These are phyloP conservation scores for Bembecia ichneumoniformis DNA, from an alignment of 2,888 invertebrate genomes.

Conservation along the genomic window DNA sequence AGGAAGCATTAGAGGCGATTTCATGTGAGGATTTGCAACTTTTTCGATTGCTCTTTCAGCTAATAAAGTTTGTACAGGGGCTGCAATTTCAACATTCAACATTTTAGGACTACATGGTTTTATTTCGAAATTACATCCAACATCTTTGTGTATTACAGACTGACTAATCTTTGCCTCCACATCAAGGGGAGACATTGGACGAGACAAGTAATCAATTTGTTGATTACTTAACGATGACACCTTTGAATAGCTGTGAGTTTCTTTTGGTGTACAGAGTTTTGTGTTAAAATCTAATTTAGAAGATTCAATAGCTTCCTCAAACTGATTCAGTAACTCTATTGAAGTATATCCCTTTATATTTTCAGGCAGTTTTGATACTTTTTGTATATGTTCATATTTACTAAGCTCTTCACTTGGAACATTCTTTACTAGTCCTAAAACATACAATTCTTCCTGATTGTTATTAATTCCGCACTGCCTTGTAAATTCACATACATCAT, in stretches of 20 bases:
- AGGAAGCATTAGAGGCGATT: constrained; percentile 27
- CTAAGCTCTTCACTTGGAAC: constrained; percentile 60
- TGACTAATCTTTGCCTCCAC: constrained; percentile 70
- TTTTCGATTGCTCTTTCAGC: constrained; percentile 58
- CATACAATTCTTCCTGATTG: constrained; percentile 60
- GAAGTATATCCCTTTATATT: constrained; percentile 66
- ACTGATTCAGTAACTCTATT: constrained; percentile 59
- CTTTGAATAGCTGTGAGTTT: constrained; percentile 24
- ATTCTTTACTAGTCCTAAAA: constrained; percentile 53
- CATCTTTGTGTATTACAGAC: constrained; percentile 68
- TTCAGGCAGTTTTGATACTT: constrained; percentile 64
- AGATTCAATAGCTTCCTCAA: constrained; percentile 62
- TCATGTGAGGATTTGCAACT: constrained; percentile 47
- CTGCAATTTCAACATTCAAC: constrained; percentile 56
- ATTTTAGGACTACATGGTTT: constrained; percentile 67
- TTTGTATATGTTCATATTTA: constrained; percentile 68
- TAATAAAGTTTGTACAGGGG: constrained; percentile 48
- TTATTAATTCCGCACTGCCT: constrained; percentile 28
- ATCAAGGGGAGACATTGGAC: constrained; percentile 60
- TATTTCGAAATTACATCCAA: constrained; percentile 69
- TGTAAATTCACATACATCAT: constrained; percentile 17
- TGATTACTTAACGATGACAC: constrained; percentile 17
- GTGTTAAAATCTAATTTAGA: constrained; percentile 33
- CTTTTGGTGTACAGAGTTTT: constrained; percentile 23
- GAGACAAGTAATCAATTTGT: constrained; percentile 23